Evolutionary conservation across 2,797 vertebrate genomes (phyloP).

Genomic region (Distichodus sexfasciatus): DNA sequence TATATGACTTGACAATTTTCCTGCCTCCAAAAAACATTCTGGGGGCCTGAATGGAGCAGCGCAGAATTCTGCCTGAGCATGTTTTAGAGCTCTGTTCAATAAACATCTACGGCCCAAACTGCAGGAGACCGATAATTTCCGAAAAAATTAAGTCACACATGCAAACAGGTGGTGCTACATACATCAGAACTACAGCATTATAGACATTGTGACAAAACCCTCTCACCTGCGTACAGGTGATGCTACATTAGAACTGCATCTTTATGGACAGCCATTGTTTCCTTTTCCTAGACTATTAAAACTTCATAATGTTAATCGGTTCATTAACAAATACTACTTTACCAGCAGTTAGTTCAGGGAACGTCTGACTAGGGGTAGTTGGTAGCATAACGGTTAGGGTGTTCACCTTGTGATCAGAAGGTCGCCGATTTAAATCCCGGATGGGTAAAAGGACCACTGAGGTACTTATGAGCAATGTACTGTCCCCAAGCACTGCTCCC

Average conservation of each 20-base stretch:
- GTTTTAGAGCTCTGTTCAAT: conserved; percentile 41
- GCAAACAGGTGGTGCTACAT: too few species aligned
- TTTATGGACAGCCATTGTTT: not conserved
- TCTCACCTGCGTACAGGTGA: too few species aligned
- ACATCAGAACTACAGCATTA: too few species aligned
- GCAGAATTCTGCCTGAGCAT: conserved; percentile 33
- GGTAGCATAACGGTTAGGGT: too few species aligned
- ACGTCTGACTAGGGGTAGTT: not conserved
- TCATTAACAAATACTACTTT: conserved; percentile 1
- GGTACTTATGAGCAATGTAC: too few species aligned
- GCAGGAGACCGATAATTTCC: conserved; percentile 10
- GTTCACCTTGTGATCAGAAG: too few species aligned
- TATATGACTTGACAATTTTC: conserved; percentile 63
- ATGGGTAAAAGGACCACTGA: too few species aligned
- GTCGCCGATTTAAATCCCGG: too few species aligned
- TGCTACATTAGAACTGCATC: too few species aligned
- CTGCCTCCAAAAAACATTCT: conserved; percentile 26
- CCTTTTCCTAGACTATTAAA: conserved; percentile 38
- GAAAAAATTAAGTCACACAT: too few species aligned
- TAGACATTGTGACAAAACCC: too few species aligned
- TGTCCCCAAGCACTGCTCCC: too few species aligned
- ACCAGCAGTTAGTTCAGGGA: not conserved
- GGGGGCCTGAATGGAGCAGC: conserved; percentile 27
- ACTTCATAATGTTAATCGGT: not conserved
- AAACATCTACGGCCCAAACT: conserved; percentile 54